Evolutionary conservation across 2,888 invertebrate genomes (phyloP).

Genomic region (Silvanus unidentatus): DNA sequence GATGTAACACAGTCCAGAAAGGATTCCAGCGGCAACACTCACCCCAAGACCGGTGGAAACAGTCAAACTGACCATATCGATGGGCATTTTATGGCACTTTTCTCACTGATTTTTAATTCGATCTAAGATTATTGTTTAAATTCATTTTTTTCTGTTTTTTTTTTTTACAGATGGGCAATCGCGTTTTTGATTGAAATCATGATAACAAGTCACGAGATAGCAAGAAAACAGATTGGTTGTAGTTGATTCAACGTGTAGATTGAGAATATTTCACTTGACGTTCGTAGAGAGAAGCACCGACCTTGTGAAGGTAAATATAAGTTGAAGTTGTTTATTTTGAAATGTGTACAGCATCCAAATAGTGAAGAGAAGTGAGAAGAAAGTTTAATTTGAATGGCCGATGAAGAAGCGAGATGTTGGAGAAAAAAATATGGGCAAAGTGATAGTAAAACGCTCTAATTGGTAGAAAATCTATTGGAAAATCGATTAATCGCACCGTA

Average conservation of each 20-base stretch:
- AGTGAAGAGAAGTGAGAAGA: too few relatives aligned
- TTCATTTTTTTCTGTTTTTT: not conserved
- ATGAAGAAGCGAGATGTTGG: too few relatives aligned
- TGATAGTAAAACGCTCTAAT: too few relatives aligned
- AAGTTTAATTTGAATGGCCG: too few relatives aligned
- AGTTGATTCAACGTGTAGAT: slow-evolving; percentile 16
- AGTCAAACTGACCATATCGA: slow-evolving; percentile 51
- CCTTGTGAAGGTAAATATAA: slow-evolving; percentile 31
- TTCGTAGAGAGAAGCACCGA: slow-evolving; percentile 16
- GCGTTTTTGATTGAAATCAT: not conserved
- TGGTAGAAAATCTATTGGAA: too few relatives aligned
- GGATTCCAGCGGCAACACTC: slow-evolving; percentile 60
- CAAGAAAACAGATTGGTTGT: too few relatives aligned
- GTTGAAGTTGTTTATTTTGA: not conserved
- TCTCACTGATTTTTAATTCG: not conserved
- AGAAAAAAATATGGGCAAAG: too few relatives aligned
- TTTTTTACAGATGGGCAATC: too few relatives aligned
- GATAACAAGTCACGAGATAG: slow-evolving; percentile 21
- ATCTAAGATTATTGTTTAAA: not conserved
- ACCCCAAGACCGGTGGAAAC: slow-evolving; percentile 57
- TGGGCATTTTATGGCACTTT: slow-evolving; percentile 47
- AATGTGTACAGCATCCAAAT: too few relatives aligned
- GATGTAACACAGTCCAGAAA: slow-evolving; percentile 63
- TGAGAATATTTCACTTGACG: slow-evolving; percentile 13
- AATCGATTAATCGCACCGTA: too few relatives aligned